Evolutionary conservation across 2,797 vertebrate genomes (phyloP).

Genomic region (Gadopsis bispinosus): DNA sequence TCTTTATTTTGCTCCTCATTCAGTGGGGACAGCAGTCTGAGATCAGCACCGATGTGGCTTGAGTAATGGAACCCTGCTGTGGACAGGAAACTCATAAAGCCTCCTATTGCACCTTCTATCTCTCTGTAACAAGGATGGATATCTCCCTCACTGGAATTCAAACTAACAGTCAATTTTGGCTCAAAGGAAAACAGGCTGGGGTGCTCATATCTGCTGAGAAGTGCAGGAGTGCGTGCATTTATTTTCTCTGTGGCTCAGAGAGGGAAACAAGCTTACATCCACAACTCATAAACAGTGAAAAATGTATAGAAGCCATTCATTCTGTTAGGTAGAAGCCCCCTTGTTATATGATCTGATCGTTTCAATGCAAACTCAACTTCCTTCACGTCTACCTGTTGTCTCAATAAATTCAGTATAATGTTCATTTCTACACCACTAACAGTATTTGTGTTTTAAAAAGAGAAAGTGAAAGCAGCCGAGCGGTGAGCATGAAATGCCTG

Average conservation of each 20-base stretch:
- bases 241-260: constrained; percentile 1
- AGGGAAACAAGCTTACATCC: not conserved
- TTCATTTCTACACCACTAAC: no score
- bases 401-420: no score
- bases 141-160: constrained; percentile 35
- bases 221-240: not conserved
- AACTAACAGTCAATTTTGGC: constrained; percentile 33
- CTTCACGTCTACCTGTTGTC: no score
- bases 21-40: constrained; percentile 31
- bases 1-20: constrained; percentile 18
- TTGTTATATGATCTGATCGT: no score
- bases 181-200: constrained; percentile 8
- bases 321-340: no score
- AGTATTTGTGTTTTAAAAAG: no score
- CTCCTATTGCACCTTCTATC: constrained; percentile 30
- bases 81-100: constrained; percentile 52
- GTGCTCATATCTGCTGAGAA: constrained; percentile 5
- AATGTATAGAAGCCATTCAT: not conserved
- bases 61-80: constrained; percentile 41
- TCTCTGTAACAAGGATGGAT: constrained; percentile 40
- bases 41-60: constrained; percentile 43
- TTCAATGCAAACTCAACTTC: no score
- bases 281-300: not conserved
- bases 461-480: not conserved
- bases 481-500: not conserved